phyloP scores from a whole-genome alignment of 2,797 vertebrate species.

The Protosalanx chinensis region DNA sequence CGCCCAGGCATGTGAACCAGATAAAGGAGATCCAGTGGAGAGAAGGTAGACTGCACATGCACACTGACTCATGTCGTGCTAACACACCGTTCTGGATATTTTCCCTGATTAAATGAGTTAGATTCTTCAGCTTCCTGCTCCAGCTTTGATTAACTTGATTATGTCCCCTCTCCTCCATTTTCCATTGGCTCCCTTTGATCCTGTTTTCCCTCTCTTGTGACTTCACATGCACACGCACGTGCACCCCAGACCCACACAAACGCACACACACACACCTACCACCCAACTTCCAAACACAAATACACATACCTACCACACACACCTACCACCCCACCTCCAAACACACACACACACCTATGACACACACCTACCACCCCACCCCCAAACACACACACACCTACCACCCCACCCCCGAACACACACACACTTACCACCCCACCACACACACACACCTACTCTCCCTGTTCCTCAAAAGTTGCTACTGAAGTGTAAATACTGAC shows the following conservation, averaged over 20 bases:
- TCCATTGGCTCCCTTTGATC: no score
- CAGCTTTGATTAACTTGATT: background rate
- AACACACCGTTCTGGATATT: background rate
- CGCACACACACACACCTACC: background rate
- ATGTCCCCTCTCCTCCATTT: background rate
- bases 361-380: no score
- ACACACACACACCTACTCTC: no score
- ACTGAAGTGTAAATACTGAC: background rate
- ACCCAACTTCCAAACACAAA: no score
- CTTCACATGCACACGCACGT: slow-evolving; percentile 4
- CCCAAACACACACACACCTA: background rate
- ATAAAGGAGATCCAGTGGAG: background rate
- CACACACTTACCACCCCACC: no score
- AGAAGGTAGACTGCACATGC: background rate
- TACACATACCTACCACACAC: no score
- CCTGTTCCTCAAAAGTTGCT: no score
- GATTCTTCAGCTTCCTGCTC: no score
- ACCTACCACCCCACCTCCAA: no score
- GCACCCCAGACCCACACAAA: slow-evolving; percentile 7
- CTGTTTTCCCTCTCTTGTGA: no score
- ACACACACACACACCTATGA: background rate
- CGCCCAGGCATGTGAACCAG: background rate
- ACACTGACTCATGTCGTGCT: background rate
- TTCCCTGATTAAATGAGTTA: background rate
- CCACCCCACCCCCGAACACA: no score